Evolutionary conservation across 2,888 invertebrate genomes (phyloP).

Genomic region (Aplocera efformata): DNA sequence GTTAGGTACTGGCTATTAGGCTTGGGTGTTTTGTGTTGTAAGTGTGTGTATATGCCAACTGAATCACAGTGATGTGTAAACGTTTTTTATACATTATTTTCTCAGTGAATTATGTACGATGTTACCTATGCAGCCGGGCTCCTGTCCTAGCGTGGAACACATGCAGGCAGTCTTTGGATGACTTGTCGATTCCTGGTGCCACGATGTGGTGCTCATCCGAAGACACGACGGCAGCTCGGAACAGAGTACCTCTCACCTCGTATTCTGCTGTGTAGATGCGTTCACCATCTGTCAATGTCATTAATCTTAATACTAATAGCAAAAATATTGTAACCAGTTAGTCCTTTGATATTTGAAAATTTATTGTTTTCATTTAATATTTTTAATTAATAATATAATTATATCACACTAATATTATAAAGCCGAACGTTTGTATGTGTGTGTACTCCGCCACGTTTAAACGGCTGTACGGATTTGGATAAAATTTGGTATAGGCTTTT

Average conservation of each 20-base stretch:
- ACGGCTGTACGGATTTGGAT: background rate
- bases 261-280: conserved; percentile 91
- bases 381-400: too few species aligned
- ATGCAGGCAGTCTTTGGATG: conserved; percentile 89
- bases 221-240: conserved; percentile 89
- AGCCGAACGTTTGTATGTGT: background rate
- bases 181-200: conserved; percentile 90
- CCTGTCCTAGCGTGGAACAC: conserved; percentile 92
- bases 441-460: too few species aligned
- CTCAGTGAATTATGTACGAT: too few species aligned
- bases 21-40: too few species aligned
- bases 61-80: too few species aligned
- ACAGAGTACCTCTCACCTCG: conserved; percentile 85
- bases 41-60: too few species aligned
- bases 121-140: conserved; percentile 70
- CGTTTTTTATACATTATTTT: too few species aligned
- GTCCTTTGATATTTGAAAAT: too few species aligned
- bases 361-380: too few species aligned
- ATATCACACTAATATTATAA: background rate
- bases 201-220: conserved; percentile 89
- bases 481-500: background rate
- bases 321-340: too few species aligned
- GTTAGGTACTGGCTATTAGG: too few species aligned
- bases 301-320: too few species aligned
- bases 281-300: conserved; percentile 83